These are phyloP conservation scores for Gambelia wislizenii DNA, from an alignment of 2,797 vertebrate species.

Conservation along the genomic window DNA sequence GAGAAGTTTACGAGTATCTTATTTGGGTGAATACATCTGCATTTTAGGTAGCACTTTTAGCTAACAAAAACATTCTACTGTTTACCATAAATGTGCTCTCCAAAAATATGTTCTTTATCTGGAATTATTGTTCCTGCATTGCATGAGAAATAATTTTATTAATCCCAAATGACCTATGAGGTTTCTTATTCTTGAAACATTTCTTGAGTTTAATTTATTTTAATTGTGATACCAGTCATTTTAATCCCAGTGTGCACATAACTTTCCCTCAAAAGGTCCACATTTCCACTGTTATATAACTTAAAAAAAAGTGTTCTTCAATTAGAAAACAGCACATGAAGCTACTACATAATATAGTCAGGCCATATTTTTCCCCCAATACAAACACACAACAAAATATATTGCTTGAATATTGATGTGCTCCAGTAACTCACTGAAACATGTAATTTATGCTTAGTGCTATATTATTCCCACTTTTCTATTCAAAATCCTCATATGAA, in stretches of 20 bases:
- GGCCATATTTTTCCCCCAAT: not conserved
- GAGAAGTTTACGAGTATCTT: not conserved
- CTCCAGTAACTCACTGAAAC: conserved; percentile 22
- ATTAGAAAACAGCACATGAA: not conserved
- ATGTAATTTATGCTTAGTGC: conserved; percentile 3
- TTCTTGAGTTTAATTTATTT: not conserved
- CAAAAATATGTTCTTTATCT: not conserved
- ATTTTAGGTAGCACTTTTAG: not conserved
- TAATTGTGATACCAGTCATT: not conserved
- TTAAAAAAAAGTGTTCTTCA: conserved; percentile 11
- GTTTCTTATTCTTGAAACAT: not conserved
- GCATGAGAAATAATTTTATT: not conserved
- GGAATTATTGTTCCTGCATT: not conserved
- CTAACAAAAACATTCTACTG: not conserved
- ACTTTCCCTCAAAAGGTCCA: not conserved
- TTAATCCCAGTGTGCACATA: not conserved
- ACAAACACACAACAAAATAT: conserved; percentile 8
- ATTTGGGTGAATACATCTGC: not conserved
- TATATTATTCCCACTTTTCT: not conserved
- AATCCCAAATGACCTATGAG: not conserved
- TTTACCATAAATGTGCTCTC: not conserved
- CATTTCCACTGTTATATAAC: not conserved
- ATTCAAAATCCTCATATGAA: conserved; percentile 6
- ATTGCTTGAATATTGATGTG: conserved; percentile 23
- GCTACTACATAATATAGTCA: not conserved